A percentile compares a stretch with the other conserved stretches of the same genome.
Evolutionary conservation across 2,113 vertebrate genomes (phyloP).

Genomic region (Gymnobelideus leadbeateri): DNA sequence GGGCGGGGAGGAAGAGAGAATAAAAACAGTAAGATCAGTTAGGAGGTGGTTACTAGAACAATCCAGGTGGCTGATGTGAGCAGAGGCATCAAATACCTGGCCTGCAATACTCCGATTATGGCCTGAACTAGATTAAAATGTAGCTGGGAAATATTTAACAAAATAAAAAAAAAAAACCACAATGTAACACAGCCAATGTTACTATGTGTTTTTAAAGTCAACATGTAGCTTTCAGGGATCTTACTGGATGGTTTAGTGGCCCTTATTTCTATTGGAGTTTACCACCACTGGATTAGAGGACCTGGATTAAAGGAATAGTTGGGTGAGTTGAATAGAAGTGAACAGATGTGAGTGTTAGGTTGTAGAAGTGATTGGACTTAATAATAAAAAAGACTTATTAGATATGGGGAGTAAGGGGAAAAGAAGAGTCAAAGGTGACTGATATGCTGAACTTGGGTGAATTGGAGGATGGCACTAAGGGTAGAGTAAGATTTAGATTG

Average conservation of each 20-base stretch:
- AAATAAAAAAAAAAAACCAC: not conserved
- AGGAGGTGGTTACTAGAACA: not conserved
- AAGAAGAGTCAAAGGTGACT: not conserved
- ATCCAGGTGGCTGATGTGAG: not conserved
- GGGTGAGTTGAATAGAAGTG: not conserved
- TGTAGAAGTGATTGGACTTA: not conserved
- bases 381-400: not conserved
- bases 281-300: not conserved
- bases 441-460: not conserved
- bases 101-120: not conserved
- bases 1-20: too few species aligned
- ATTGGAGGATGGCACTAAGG: not conserved
- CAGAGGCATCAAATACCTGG: not conserved
- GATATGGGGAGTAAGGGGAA: not conserved
- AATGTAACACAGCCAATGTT: not conserved
- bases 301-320: not conserved
- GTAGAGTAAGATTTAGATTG: not conserved
- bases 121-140: not conserved
- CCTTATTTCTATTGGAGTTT: not conserved
- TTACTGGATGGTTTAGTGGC: not conserved
- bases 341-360: not conserved
- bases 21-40: too few species aligned
- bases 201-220: not conserved
- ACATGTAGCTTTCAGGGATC: not conserved
- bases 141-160: not conserved